Evolutionary conservation across 2,888 invertebrate species (phyloP), one percentile per base, ranked within the genome.

Genomic region (Campopleginae sp.): DNA sequence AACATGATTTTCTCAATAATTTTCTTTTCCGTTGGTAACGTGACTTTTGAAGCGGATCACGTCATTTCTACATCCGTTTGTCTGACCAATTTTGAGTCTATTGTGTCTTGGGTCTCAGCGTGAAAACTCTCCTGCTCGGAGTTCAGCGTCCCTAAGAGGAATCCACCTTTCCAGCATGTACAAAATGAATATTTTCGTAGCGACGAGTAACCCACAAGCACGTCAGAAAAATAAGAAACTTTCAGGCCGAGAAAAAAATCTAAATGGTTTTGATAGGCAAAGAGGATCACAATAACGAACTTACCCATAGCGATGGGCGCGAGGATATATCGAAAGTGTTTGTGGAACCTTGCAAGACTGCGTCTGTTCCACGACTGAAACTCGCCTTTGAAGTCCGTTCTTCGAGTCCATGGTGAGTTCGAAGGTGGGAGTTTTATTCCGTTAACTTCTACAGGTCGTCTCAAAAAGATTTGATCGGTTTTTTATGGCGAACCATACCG

Each of bases 361-460:
- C 80, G 82, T 85, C 82, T 61, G 82, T 82, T 84, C 78, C 66
- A 82, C 77, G 84, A 86, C 87, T 87, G 85, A 86, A 42, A 46
- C 63, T 76, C 82, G 81, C 79, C 88, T 78, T 71, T 86, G 78
- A 85, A 85, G 80, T 82, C 85, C 27, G 79, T 54, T 77, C 44
- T 42, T 27, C 58, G 78, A 83, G 85, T 79, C 72, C 65, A 80
- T 44, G 74, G 48, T 65, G 70, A 77, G 31, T 72, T 58, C 27
- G 33, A 68, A 83, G 74, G 87, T 84, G 86, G 86, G 88, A 87
- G 87, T 85, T 75, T 63, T 58, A 84, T 88, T 70, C 88, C 88
- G 88, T 88, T 88, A 88, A 68, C 72, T 75, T 80, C 44, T 84
- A 86, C 84, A 63, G 80, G 63, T 38, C 46, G 80, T 81, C 31